Evolutionary conservation across 2,797 vertebrate genomes (phyloP).

Genomic region (Gymnocypris eckloni): DNA sequence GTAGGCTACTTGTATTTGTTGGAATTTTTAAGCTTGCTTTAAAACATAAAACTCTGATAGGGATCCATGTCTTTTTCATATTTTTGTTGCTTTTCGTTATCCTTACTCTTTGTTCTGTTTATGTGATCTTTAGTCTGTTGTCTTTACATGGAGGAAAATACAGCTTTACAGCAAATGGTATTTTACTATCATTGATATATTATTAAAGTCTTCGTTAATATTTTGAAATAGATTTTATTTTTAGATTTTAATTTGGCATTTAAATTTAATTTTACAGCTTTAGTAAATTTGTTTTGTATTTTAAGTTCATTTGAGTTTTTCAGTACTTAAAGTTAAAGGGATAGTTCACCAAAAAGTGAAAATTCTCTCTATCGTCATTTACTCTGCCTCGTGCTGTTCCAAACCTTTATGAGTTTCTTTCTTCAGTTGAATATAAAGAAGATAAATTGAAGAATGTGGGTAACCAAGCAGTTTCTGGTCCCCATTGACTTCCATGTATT

Average conservation of each 20-base stretch:
- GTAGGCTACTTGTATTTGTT: background rate
- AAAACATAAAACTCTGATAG: background rate
- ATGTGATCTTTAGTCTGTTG: background rate
- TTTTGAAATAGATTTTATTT: background rate
- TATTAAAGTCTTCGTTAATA: background rate
- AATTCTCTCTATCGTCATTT: background rate
- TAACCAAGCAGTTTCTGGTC: background rate
- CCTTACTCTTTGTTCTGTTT: background rate
- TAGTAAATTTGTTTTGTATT: background rate
- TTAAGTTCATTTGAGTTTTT: background rate
- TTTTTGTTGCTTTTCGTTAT: background rate
- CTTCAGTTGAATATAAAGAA: background rate
- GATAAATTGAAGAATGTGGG: background rate
- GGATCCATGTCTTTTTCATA: background rate
- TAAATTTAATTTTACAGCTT: background rate
- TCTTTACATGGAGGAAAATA: background rate
- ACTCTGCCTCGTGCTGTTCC: background rate
- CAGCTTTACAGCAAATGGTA: background rate
- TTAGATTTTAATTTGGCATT: background rate
- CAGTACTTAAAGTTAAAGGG: background rate
- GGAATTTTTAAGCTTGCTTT: background rate
- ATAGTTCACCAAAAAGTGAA: background rate
- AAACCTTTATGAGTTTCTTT: background rate
- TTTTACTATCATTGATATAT: background rate
- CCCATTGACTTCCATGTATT: background rate